Evolutionary conservation across 2,113 vertebrate genomes (phyloP).

Genomic region (Anolis carolinensis): DNA sequence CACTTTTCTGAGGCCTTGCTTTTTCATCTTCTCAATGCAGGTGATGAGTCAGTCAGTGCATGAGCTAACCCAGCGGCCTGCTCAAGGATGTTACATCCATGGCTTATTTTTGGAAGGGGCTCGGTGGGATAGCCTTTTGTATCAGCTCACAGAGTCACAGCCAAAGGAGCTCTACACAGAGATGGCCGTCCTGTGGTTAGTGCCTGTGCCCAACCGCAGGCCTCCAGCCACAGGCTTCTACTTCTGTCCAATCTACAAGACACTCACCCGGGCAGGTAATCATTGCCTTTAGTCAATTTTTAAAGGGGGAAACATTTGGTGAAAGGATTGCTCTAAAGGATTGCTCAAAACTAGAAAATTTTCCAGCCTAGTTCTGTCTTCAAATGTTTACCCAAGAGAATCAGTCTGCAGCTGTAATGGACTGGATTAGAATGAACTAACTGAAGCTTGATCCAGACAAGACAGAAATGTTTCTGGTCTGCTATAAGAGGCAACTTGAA

Average conservation of each 20-base stretch:
- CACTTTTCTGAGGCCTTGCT: neutral
- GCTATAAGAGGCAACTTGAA: no score
- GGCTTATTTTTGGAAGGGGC: slow-evolving; percentile 92
- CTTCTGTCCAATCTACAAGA: slow-evolving; percentile 93
- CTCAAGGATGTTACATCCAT: slow-evolving; percentile 83
- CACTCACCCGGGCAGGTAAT: slow-evolving; percentile 87
- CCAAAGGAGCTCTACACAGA: slow-evolving; percentile 90
- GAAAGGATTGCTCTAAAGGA: neutral
- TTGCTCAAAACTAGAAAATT: no score
- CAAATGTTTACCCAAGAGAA: no score
- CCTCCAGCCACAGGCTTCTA: slow-evolving; percentile 75
- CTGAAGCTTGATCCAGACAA: no score
- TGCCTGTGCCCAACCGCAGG: slow-evolving; percentile 79
- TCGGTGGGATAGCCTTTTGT: slow-evolving; percentile 76
- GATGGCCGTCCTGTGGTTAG: slow-evolving; percentile 88
- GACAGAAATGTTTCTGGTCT: no score
- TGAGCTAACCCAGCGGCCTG: slow-evolving; percentile 74
- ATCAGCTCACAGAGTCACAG: slow-evolving; percentile 77
- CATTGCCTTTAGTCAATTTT: neutral
- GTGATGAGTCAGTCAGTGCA: slow-evolving; percentile 70
- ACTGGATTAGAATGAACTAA: no score
- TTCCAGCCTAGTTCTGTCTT: no score
- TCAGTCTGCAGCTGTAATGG: no score
- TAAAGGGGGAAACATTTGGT: no score
- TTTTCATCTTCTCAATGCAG: slow-evolving; percentile 64